Evolutionary conservation across 2,797 vertebrate species (phyloP).

Genomic region (Sylvia borin): DNA sequence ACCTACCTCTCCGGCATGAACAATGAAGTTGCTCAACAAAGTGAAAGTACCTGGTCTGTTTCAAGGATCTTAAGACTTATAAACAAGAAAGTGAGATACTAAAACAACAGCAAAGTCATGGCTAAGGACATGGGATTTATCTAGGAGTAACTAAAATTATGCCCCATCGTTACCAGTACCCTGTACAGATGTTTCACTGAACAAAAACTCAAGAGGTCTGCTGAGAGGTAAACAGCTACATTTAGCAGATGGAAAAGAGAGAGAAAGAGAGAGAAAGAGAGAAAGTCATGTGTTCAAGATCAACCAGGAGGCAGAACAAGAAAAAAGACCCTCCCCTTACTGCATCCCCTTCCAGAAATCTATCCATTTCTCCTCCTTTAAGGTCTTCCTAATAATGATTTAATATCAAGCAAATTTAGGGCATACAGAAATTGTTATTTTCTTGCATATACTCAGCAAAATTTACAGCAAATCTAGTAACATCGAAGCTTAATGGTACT

Average conservation of each 20-base stretch:
- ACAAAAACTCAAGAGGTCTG: neutral
- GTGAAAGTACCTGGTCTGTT: neutral
- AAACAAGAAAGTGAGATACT: neutral
- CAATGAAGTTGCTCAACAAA: neutral
- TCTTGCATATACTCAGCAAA: neutral
- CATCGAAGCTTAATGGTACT: neutral
- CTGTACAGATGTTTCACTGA: neutral
- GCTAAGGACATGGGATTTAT: neutral
- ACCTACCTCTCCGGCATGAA: neutral
- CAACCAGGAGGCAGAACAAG: neutral
- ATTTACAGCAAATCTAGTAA: neutral
- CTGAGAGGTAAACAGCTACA: neutral
- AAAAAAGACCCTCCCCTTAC: neutral
- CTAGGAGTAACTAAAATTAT: neutral
- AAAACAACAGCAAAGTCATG: neutral
- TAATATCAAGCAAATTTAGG: neutral
- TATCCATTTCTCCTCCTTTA: neutral
- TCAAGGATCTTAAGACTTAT: neutral
- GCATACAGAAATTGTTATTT: neutral
- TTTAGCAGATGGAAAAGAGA: neutral
- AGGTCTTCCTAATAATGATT: neutral
- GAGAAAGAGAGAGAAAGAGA: neutral
- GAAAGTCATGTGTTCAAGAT: neutral
- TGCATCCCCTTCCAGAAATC: neutral
- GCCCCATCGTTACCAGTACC: neutral